These are phyloP conservation scores for Trachelus troglodyta DNA, from an alignment of 2,888 invertebrate genomes.

Conservation along the genomic window DNA sequence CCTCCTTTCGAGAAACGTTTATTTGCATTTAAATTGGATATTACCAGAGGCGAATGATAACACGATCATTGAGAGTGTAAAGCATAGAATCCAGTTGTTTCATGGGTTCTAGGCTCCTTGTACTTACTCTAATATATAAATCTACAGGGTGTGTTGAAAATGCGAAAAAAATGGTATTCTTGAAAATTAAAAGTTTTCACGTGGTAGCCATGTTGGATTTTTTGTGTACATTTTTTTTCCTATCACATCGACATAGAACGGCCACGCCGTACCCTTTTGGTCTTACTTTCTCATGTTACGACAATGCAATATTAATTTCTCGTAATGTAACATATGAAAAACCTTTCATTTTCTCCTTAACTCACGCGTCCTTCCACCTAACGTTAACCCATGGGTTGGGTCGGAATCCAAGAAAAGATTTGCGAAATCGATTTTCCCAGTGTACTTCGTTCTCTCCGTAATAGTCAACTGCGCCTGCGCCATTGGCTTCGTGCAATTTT, in stretches of 20 bases:
- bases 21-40: neutral
- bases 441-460: neutral
- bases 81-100: neutral
- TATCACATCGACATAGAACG: neutral
- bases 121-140: neutral
- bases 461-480: neutral
- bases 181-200: too few species aligned
- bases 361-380: neutral
- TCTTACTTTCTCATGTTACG: neutral
- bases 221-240: neutral
- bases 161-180: too few species aligned
- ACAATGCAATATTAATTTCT: neutral
- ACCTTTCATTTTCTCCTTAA: neutral
- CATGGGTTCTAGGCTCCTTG: neutral
- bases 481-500: neutral
- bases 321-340: neutral
- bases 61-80: neutral
- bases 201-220: neutral
- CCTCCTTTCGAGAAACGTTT: neutral
- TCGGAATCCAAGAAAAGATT: neutral
- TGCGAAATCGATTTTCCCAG: neutral
- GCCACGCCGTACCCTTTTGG: neutral
- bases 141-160: neutral
- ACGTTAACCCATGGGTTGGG: neutral
- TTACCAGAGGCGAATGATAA: neutral